Evolutionary conservation across 1,140 invertebrate species (phyloP), one percentile per base, ranked within the genome.

Genomic region (Cotesia typhae): DNA sequence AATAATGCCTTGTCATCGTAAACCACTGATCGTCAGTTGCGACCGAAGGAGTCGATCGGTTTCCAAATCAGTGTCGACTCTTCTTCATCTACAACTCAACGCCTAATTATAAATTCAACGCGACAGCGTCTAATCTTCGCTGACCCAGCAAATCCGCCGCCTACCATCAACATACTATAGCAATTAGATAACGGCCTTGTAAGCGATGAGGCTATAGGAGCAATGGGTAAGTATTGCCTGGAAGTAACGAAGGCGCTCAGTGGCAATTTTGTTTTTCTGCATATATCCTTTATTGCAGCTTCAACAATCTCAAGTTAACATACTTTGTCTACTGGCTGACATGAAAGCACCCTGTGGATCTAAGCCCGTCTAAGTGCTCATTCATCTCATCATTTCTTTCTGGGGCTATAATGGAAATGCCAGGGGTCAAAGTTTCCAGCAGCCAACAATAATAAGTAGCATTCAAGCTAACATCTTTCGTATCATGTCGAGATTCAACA

Each of bases 11-110:
- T 95, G 73, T 95, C 94, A 81, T 96, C 94, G 79, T 94, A 96
- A 95, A 96, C 74, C 94, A 94, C 85, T 95, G 94, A 84, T 96
- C 95, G 77, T 96, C 94, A 10, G 94, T 94, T 73, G 82, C 96
- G 94, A 3, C 95, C 95, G 36, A n/a, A 97, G 89, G 59, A 97
- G 87, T 78, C 95, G 88, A 86, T 97, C 95, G 14, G 95, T 97
- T 87, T 96, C 95, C 68, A 95, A 88, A 81, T 96, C 94, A 0
- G 94, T 95, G 77, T 96, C 94, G 7, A 94, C 93, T 96, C 94
- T 80, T 95, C 94, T 90, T 87, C 85, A 9, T 86, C 85, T 6
- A 82, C 80, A 9, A 80, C 20, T 86, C 85, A 2, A 83, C 80
- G 47, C 87, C 86, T 37, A 82, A 75, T 9, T 85, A 87, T 85